These are phyloP conservation scores for Rallus crepitans DNA, from an alignment of 2,797 vertebrate species.

Conservation along the genomic window DNA sequence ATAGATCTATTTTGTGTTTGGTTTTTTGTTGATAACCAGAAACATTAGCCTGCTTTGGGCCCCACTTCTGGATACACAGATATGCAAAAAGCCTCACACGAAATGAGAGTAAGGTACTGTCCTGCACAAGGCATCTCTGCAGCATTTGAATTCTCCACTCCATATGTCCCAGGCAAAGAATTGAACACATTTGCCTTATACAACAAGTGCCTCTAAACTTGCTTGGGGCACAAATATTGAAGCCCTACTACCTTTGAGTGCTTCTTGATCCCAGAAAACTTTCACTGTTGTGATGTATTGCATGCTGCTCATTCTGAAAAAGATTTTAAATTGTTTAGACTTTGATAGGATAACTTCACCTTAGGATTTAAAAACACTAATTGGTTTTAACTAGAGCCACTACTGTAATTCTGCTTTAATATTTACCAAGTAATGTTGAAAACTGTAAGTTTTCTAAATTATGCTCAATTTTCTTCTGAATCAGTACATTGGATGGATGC, in stretches of 20 bases:
- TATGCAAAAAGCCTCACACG: not conserved
- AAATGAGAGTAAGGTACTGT: not conserved
- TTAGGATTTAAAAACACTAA: not conserved
- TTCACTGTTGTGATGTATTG: accelerated
- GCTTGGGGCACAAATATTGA: not conserved
- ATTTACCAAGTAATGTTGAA: too few relatives aligned
- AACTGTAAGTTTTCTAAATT: not conserved
- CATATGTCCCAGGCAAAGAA: not conserved
- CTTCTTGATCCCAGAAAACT: not conserved
- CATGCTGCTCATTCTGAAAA: not conserved
- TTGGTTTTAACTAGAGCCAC: not conserved
- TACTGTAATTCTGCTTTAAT: not conserved
- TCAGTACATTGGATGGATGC: not conserved
- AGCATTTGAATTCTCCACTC: not conserved
- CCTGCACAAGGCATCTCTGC: too few relatives aligned
- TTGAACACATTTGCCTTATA: not conserved
- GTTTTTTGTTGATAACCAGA: not conserved
- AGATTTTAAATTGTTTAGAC: not conserved
- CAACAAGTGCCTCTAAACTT: not conserved
- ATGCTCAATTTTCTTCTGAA: not conserved
- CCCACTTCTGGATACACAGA: not conserved
- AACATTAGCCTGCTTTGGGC: not conserved
- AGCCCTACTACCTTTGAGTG: not conserved
- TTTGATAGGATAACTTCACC: not conserved
- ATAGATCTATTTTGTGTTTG: not conserved